phyloP scores from a whole-genome alignment of 2,113 vertebrate species.

The Rhadina sibilatrix region DNA sequence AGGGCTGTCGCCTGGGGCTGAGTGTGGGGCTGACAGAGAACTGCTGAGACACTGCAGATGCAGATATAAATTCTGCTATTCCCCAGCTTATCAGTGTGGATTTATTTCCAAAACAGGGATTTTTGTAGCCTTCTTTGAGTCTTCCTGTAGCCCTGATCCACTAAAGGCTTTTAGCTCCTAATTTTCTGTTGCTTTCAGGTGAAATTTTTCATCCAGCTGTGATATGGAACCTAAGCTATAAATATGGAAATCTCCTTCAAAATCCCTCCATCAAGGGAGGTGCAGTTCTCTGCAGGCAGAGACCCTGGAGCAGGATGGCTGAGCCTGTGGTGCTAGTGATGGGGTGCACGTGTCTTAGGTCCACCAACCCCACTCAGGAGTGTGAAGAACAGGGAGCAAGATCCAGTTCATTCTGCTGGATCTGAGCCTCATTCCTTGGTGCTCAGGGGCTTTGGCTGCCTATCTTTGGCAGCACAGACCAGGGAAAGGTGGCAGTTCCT shows the following conservation, averaged over 20 bases:
- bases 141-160: not conserved
- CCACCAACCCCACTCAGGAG: not conserved
- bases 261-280: not conserved
- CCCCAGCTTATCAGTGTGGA: not conserved
- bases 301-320: fast-evolving
- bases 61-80: not conserved
- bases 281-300: not conserved
- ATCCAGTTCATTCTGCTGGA: not conserved
- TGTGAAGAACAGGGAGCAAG: fast-evolving
- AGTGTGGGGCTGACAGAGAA: not conserved
- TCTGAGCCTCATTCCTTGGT: fast-evolving
- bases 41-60: not conserved
- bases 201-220: not conserved
- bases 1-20: not conserved
- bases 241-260: not conserved
- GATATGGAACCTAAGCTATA: not conserved
- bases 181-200: not conserved
- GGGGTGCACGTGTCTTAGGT: fast-evolving
- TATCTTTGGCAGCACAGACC: not conserved
- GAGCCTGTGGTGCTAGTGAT: not conserved
- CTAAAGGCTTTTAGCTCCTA: not conserved
- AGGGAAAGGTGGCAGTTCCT: not conserved
- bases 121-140: not conserved
- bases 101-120: not conserved
- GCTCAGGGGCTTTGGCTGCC: not conserved